Base-by-base conservation (phyloP, 1,140 invertebrate genomes). In the Ostrea edulis region DNA sequence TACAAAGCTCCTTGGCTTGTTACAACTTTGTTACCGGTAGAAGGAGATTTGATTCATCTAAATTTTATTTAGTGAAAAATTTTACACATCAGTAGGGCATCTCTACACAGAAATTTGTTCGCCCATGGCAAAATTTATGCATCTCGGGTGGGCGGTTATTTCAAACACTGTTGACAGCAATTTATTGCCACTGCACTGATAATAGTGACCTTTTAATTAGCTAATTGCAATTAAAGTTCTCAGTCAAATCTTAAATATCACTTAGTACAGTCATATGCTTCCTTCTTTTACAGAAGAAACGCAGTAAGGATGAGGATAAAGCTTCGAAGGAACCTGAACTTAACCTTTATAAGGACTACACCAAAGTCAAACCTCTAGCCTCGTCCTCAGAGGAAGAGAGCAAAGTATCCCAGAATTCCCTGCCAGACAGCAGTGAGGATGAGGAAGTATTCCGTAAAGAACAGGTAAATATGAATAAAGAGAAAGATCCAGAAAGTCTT, bases 351-450 rank as follows among this genome's bases (percentile, higher is more conserved):
- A 92, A 93, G 88, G 93, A 94, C 86, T 94, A 94, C 87, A 93
- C 91, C 22, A 92, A 92, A 20, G 93, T 94, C 29, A 93, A 97
- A 81, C 97, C 98, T 7, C 89, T 89, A n/a, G 84, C 90, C 2
- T 86, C 91, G 12, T 93, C 93, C 20, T 90, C 92, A 14, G 90
- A 91, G 55, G 93, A 93, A 11, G 86, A 90, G 53, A 86, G 88
- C 35, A 86, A 89, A 17, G 89, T 91, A 77, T 88, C 89, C 58
- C 91, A 91, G 52, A 89, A 84, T 81, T 51, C 90, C 14, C 52
- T 90, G 17, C 87, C 87, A 58, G 90, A 91, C 35, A 90, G 87
- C 53, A 91, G 90, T 83, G 90, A 92, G 84, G 90, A 91, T 82
- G 91, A 91, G 85, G 91, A 92, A 20, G 90, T 91, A 81, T 91